Percentiles rank a stretch among this genome's conserved stretches.
Conservation (phyloP, 2,888 invertebrate genomes). For the Ferrisia virgata region DNA sequence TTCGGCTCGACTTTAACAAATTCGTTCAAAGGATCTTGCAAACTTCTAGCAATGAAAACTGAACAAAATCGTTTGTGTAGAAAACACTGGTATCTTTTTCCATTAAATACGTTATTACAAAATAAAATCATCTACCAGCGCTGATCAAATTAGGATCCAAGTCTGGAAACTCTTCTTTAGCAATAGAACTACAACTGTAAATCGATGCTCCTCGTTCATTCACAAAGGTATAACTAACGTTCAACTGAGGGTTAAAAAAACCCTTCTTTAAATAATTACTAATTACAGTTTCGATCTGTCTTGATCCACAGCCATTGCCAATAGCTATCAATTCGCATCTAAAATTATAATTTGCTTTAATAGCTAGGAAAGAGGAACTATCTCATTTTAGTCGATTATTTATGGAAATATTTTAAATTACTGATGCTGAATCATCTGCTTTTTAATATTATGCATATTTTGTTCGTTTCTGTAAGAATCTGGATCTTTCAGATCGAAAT, state of each 20-base stretch:
- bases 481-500: constrained; percentile 58
- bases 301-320: constrained; percentile 87
- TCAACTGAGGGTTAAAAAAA: constrained; percentile 58
- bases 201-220: constrained; percentile 89
- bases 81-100: not conserved
- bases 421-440: constrained; percentile 61
- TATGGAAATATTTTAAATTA: constrained; percentile 51
- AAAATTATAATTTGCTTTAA: constrained; percentile 40
- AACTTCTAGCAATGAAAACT: constrained; percentile 78
- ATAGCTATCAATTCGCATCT: constrained; percentile 79
- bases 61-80: constrained; percentile 6
- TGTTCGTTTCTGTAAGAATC: not conserved
- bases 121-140: constrained; percentile 58
- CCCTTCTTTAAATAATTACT: constrained; percentile 60
- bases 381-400: not conserved
- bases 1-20: constrained; percentile 90
- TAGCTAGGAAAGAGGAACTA: not conserved
- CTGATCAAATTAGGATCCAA: constrained; percentile 80
- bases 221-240: constrained; percentile 74
- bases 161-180: constrained; percentile 76
- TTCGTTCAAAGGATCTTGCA: constrained; percentile 88
- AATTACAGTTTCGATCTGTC: constrained; percentile 79
- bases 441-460: constrained; percentile 46
- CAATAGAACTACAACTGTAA: constrained; percentile 83
- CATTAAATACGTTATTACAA: not conserved